These are phyloP conservation scores for Marmota monax DNA, from an alignment of 2,113 vertebrate species.

Conservation along the genomic window DNA sequence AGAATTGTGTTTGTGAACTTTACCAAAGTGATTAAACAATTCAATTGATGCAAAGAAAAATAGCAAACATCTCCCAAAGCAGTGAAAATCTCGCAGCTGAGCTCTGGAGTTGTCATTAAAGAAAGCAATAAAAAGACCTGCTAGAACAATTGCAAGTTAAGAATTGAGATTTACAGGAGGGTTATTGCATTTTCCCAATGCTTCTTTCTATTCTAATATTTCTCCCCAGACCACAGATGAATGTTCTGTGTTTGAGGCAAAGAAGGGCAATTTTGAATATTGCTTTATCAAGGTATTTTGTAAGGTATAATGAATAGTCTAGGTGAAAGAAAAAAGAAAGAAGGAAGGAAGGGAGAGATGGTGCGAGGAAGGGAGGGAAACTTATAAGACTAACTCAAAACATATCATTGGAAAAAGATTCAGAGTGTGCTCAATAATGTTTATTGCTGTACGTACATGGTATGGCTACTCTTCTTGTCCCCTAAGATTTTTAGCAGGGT, in stretches of 20 bases:
- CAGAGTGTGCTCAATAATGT: neutral
- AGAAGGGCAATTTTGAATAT: neutral
- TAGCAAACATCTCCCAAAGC: neutral
- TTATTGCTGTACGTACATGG: neutral
- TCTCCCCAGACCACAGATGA: neutral
- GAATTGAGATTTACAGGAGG: neutral
- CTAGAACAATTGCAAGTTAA: neutral
- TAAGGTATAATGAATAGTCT: neutral
- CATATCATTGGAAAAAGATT: neutral
- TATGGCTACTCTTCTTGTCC: neutral
- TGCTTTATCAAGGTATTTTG: neutral
- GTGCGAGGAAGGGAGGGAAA: neutral
- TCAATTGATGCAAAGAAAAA: neutral
- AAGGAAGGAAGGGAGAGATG: neutral
- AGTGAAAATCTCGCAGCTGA: neutral
- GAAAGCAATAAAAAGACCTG: neutral
- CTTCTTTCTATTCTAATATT: neutral
- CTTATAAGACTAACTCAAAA: neutral
- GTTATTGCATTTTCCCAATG: neutral
- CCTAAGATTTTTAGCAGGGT: neutral
- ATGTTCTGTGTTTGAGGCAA: neutral
- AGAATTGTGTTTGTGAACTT: neutral
- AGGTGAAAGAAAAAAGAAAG: neutral
- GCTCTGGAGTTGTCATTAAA: neutral
- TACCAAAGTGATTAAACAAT: conserved; percentile 14